Evolutionary conservation across 2,113 vertebrate genomes (phyloP).

Genomic region (Alectura lathami): DNA sequence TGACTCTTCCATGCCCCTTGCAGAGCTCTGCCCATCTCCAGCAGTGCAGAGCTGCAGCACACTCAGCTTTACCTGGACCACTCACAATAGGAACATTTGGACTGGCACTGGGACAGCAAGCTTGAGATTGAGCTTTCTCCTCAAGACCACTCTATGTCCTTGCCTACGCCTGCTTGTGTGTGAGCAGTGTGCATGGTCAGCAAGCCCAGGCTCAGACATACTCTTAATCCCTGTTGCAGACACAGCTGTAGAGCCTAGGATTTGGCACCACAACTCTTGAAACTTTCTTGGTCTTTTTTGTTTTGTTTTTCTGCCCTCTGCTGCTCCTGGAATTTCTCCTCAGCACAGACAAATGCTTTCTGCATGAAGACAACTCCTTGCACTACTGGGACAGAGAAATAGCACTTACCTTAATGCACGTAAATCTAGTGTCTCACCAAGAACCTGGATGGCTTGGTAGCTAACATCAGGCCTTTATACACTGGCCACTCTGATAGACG

Average conservation of each 20-base stretch:
- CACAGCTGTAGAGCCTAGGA: background rate
- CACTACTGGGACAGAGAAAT: background rate
- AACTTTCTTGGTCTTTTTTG: background rate
- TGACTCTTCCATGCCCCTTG: background rate
- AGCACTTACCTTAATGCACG: background rate
- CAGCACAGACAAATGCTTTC: background rate
- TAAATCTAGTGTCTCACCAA: background rate
- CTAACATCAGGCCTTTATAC: background rate
- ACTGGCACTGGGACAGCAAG: background rate
- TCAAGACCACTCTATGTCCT: background rate
- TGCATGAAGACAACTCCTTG: background rate
- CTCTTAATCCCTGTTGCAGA: background rate
- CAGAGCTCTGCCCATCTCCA: background rate
- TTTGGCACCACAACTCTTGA: background rate
- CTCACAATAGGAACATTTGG: background rate
- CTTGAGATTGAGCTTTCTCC: background rate
- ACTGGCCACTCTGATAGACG: background rate
- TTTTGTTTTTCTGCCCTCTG: background rate
- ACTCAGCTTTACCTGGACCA: background rate
- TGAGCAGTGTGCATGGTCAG: background rate
- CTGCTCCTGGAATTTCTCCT: slow-evolving; percentile 25
- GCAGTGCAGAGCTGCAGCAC: background rate
- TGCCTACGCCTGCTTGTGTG: background rate
- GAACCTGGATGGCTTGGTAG: background rate
- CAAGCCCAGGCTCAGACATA: background rate